Conservation (phyloP, 2,113 vertebrate species). For the Stegastes partitus region DNA sequence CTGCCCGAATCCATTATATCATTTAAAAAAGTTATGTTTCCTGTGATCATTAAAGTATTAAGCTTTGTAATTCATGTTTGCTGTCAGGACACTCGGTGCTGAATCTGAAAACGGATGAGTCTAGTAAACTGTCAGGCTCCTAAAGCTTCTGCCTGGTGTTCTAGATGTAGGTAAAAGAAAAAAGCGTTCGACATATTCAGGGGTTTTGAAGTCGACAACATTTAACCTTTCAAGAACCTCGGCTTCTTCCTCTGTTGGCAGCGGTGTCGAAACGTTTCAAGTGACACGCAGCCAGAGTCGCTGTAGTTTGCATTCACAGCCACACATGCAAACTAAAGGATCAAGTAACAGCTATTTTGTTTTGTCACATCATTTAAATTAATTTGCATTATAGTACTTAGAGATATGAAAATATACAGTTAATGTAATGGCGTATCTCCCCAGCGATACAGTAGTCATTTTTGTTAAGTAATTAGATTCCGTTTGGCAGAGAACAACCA, state of each 20-base stretch:
- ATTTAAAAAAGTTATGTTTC: background rate
- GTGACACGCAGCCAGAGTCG: background rate
- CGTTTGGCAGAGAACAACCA: conserved; percentile 21
- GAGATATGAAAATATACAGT: conserved; percentile 26
- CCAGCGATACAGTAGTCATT: background rate
- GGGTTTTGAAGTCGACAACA: background rate
- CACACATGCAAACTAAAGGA: conserved; percentile 52
- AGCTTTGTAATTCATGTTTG: background rate
- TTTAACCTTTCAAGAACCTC: conserved; percentile 9
- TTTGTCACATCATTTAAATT: conserved; percentile 50
- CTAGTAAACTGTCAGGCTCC: background rate
- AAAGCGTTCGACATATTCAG: background rate
- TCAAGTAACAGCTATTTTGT: conserved; percentile 50
- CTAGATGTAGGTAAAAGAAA: background rate
- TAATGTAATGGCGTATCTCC: conserved; percentile 22
- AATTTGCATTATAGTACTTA: conserved; percentile 43
- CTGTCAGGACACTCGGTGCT: background rate
- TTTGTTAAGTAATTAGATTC: background rate
- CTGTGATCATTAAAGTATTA: background rate
- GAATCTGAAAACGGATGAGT: background rate
- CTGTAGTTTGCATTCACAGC: conserved; percentile 61
- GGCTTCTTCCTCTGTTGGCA: conserved; percentile 1
- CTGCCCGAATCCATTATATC: background rate
- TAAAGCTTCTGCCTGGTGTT: background rate
- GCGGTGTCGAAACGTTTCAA: conserved; percentile 19